Percentiles rank a stretch among this genome's conserved stretches.
phyloP scores from a whole-genome alignment of 2,888 invertebrate genomes.

The Drosophila cracens region DNA sequence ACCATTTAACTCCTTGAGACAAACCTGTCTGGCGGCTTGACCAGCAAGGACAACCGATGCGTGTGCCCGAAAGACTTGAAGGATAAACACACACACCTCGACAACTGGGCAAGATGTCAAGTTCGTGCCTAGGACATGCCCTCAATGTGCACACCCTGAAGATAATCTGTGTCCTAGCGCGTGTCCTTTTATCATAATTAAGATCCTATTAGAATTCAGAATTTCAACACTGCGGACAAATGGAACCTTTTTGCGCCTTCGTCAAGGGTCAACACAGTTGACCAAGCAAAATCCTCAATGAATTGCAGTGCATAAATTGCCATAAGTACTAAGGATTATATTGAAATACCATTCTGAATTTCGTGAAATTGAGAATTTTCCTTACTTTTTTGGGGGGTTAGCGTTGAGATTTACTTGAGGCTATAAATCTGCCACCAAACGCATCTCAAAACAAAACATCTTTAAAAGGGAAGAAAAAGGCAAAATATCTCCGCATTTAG shows the following conservation, averaged over 20 bases:
- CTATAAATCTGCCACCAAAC: background rate
- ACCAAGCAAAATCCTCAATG: constrained; percentile 23
- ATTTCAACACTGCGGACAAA: constrained; percentile 9
- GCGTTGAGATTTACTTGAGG: constrained; percentile 27
- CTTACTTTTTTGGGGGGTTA: constrained; percentile 15
- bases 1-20: constrained; percentile 28
- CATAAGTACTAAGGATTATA: constrained; percentile 40
- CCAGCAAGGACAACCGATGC: constrained; percentile 30
- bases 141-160: constrained; percentile 18
- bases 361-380: constrained; percentile 14
- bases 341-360: constrained; percentile 52
- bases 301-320: constrained; percentile 20
- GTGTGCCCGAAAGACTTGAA: constrained; percentile 36
- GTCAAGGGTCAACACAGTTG: constrained; percentile 49
- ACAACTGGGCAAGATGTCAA: constrained; percentile 62
- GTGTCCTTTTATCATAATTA: constrained; percentile 46
- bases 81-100: constrained; percentile 43
- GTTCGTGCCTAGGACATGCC: constrained; percentile 36
- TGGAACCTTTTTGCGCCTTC: background rate
- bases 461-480: constrained; percentile 44
- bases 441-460: background rate
- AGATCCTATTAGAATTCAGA: constrained; percentile 57
- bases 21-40: constrained; percentile 68
- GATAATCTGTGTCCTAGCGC: constrained; percentile 47
- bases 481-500: constrained; percentile 48